Conservation (phyloP, 92 coral and sea anemone genomes). For the Porites lobata region DNA sequence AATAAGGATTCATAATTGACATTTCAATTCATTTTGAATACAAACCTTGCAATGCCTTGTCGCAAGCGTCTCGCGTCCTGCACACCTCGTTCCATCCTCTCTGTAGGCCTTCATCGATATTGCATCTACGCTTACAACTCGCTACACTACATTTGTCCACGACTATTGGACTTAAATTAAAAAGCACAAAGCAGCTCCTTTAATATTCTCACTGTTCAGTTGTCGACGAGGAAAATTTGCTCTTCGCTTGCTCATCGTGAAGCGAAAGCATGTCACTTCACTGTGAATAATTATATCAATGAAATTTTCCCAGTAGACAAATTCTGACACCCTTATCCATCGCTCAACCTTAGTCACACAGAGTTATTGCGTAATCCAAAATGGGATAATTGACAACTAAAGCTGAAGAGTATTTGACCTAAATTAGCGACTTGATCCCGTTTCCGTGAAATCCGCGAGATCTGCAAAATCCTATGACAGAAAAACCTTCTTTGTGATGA, state of each 20-base stretch:
- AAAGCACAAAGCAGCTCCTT: slow-evolving; percentile 38
- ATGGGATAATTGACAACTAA: too few species aligned
- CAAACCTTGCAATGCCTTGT: slow-evolving; percentile 43
- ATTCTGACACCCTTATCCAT: too few species aligned
- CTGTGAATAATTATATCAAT: too few species aligned
- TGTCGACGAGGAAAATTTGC: slow-evolving; percentile 45
- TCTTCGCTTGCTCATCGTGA: not conserved
- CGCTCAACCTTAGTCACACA: too few species aligned
- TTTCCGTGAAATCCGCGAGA: too few species aligned
- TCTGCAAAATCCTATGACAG: too few species aligned
- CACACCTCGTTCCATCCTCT: slow-evolving; percentile 29
- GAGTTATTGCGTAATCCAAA: too few species aligned
- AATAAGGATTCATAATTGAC: not conserved
- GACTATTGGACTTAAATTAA: slow-evolving; percentile 26
- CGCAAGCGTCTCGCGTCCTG: slow-evolving; percentile 31
- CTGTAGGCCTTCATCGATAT: not conserved
- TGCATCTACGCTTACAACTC: slow-evolving; percentile 18
- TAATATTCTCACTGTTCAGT: slow-evolving; percentile 40
- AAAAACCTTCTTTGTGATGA: too few species aligned
- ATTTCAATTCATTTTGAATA: not conserved
- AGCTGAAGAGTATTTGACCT: too few species aligned
- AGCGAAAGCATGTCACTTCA: too few species aligned
- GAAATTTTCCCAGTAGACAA: too few species aligned
- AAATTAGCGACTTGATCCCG: too few species aligned
- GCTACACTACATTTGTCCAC: slow-evolving; percentile 33